These are phyloP conservation scores for Lottia gigantea DNA, from an alignment of 2,888 invertebrate genomes.

Conservation along the genomic window DNA sequence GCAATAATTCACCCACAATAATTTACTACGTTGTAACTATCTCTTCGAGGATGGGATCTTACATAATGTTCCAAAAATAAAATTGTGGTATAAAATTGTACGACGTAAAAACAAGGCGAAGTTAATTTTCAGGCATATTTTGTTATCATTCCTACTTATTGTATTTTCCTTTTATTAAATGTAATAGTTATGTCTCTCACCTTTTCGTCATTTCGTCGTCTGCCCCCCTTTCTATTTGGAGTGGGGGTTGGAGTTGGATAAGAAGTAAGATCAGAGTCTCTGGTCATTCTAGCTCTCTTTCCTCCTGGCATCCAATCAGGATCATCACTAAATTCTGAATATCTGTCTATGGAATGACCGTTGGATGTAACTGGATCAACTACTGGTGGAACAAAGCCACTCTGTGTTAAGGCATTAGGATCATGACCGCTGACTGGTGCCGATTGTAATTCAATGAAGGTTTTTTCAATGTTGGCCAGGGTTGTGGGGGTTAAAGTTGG, in stretches of 20 bases:
- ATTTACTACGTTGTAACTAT: no score
- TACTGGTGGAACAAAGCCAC: slow-evolving; percentile 89
- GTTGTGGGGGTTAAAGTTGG: slow-evolving; percentile 95
- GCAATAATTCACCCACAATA: no score
- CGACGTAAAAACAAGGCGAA: no score
- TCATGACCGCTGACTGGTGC: slow-evolving; percentile 70
- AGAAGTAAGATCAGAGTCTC: slow-evolving; percentile 1
- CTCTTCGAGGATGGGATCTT: no score
- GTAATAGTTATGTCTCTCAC: not conserved
- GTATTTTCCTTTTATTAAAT: no score
- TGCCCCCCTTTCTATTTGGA: slow-evolving; percentile 17
- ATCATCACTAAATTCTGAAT: slow-evolving; percentile 44
- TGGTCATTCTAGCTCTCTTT: slow-evolving; percentile 35
- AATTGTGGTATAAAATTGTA: no score
- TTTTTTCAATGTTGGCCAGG: slow-evolving; percentile 89
- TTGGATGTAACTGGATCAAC: slow-evolving; percentile 42
- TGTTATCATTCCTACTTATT: no score
- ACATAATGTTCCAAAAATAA: no score
- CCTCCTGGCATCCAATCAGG: slow-evolving; percentile 42
- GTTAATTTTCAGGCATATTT: no score
- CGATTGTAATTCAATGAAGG: slow-evolving; percentile 84
- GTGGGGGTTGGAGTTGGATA: slow-evolving; percentile 3
- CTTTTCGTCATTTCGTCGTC: slow-evolving; percentile 22
- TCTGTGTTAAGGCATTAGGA: slow-evolving; percentile 73
- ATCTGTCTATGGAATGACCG: slow-evolving; percentile 42